These are phyloP conservation scores for Acipenser ruthenus DNA, from an alignment of 2,797 vertebrate species.

Conservation along the genomic window DNA sequence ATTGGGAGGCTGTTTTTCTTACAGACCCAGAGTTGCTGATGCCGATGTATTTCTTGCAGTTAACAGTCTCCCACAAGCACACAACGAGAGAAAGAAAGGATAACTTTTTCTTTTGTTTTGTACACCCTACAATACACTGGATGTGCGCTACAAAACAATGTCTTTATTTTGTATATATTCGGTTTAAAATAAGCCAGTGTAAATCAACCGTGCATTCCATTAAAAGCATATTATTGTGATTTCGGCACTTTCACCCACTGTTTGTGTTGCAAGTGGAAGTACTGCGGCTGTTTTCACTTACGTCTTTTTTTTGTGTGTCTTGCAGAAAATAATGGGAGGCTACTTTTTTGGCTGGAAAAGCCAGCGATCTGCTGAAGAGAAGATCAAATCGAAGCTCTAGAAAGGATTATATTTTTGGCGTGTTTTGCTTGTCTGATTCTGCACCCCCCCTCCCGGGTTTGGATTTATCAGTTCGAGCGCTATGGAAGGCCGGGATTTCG, in stretches of 20 bases:
- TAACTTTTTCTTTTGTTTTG: background rate
- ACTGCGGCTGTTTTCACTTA: background rate
- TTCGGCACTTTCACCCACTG: background rate
- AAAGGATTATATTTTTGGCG: slow-evolving; percentile 64
- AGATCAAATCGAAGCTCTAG: slow-evolving; percentile 60
- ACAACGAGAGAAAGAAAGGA: background rate
- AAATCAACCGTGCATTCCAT: background rate
- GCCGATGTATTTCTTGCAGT: background rate
- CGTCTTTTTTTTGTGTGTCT: background rate
- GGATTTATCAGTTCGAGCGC: slow-evolving; percentile 62
- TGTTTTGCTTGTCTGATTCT: slow-evolving; percentile 55
- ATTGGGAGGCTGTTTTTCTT: slow-evolving; percentile 8
- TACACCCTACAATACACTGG: too few relatives aligned
- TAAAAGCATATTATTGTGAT: background rate
- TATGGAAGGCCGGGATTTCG: slow-evolving; percentile 94
- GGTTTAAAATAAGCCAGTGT: background rate
- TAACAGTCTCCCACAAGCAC: background rate
- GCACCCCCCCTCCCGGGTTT: slow-evolving; percentile 45
- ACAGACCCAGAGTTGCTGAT: background rate
- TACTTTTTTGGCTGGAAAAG: slow-evolving; percentile 49
- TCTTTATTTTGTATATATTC: too few relatives aligned
- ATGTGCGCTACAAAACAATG: too few relatives aligned
- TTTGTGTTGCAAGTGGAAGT: too few relatives aligned
- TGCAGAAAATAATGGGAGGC: slow-evolving; percentile 61
- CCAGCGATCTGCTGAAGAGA: slow-evolving; percentile 52